Base-by-base conservation (phyloP, 37 sponge, comb jelly and placozoan genomes). In the Axinella damicornis region DNA sequence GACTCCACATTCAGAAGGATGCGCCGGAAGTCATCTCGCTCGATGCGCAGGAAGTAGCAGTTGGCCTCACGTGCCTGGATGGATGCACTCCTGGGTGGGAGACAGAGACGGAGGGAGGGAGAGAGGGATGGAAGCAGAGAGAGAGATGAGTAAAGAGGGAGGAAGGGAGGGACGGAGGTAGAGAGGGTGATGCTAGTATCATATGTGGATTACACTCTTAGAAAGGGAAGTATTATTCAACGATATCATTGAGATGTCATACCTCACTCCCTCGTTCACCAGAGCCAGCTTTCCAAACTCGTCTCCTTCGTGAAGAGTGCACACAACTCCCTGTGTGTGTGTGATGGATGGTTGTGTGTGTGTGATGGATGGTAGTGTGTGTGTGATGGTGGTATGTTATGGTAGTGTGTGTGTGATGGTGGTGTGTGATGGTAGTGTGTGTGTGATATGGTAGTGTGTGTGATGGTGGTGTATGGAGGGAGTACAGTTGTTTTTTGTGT, bases 241-340 rank as follows among this genome's bases (percentile, higher is more conserved):
- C n/a, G n/a, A n/a, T n/a, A n/a, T n/a, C n/a, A n/a, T n/a, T n/a
- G n/a, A n/a, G n/a, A n/a, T n/a, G n/a, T 16, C 53, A 19, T 68
- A 91, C 82, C 86, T 61, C n/a, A 82, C 85, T 31, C 88, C 90
- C 34, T 89, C 87, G 36, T 89, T 92, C 35, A 92, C 77, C 20
- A 92, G 73, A 22, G 90, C 87, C 28, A 95, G 85, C 79, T 95
- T 95, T 22, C 96, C 96, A 83, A 95, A 95, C 63, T 95, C 96
- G 65, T 95, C 93, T 27, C 96, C 96, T 62, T 95, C 96, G 36
- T 92, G 92, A 0, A 95, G 69, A 15, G 93, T 84, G 63, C 96
- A 92, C n/a, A 95, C 93, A 4, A 92, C 85, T 14, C 93, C 96
- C 90, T 92, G 46, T 46, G 46, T 46, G 22, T 46, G 46, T 46